A percentile compares a stretch with the other conserved stretches of the same genome.
phyloP scores from a whole-genome alignment of 2,888 invertebrate genomes.

The Zeuzera pyrina region DNA sequence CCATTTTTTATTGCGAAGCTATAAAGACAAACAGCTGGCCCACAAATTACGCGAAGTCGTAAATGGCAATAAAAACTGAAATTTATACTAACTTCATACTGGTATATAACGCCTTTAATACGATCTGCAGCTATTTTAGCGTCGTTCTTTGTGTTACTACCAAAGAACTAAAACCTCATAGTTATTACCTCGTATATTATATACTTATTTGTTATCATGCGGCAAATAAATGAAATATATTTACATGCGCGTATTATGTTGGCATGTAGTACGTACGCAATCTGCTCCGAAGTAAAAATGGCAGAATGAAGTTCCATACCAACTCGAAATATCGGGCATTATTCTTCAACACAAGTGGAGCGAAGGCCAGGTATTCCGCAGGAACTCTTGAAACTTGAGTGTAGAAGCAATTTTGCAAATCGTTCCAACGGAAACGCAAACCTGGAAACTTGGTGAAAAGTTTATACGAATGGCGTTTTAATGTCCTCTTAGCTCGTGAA shows the following conservation, averaged over 20 bases:
- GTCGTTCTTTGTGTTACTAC: too few species aligned
- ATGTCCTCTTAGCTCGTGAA: constrained; percentile 23
- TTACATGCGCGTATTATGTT: too few species aligned
- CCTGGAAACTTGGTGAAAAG: constrained; percentile 32
- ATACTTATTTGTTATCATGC: too few species aligned
- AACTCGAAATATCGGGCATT: too few species aligned
- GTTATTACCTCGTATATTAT: too few species aligned
- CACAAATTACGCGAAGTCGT: constrained; percentile 33
- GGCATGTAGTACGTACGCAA: too few species aligned
- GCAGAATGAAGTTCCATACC: too few species aligned
- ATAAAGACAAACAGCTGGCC: constrained; percentile 37
- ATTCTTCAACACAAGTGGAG: constrained; percentile 32
- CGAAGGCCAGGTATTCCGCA: constrained; percentile 28
- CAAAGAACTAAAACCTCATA: too few species aligned
- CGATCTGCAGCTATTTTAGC: too few species aligned
- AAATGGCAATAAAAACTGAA: constrained; percentile 25
- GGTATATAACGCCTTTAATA: too few species aligned
- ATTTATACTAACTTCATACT: constrained; percentile 10
- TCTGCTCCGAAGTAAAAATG: too few species aligned
- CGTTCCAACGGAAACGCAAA: constrained; percentile 44
- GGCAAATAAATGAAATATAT: too few species aligned
- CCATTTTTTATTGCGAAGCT: constrained; percentile 38
- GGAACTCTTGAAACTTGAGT: constrained; percentile 21
- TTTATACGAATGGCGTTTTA: constrained; percentile 42
- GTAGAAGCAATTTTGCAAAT: constrained; percentile 46